Conservation (phyloP, 2,888 invertebrate species). For the Sinotaia quadrata region DNA sequence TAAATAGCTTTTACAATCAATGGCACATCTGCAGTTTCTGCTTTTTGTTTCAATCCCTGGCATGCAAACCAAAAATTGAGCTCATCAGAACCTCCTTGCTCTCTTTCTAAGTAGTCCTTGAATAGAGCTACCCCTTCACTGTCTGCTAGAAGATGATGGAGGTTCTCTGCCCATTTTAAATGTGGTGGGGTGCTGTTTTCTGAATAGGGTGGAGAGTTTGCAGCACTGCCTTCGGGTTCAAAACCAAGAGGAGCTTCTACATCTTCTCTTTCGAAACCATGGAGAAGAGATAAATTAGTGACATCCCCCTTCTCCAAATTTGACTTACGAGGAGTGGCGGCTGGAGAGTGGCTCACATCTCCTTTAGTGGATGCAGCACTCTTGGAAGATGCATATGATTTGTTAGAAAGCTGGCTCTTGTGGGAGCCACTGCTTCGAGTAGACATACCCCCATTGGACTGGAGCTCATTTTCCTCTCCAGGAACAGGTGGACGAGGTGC, state of each 20-base stretch:
- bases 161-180: conserved; percentile 89
- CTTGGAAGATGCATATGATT: conserved; percentile 46
- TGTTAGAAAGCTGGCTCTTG: conserved; percentile 63
- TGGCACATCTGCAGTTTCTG: conserved; percentile 67
- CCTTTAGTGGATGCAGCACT: conserved; percentile 56
- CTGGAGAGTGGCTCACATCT: conserved; percentile 59
- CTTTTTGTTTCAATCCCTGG: conserved; percentile 72
- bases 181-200: conserved; percentile 79
- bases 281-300: conserved; percentile 25
- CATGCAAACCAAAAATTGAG: conserved; percentile 88
- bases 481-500: conserved; percentile 70
- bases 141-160: conserved; percentile 88
- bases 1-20: conserved; percentile 79
- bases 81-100: conserved; percentile 62
- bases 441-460: conserved; percentile 68
- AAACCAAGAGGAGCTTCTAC: conserved; percentile 75
- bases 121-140: conserved; percentile 91
- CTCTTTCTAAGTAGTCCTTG: conserved; percentile 75
- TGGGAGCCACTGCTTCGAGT: conserved; percentile 67
- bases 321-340: conserved; percentile 68
- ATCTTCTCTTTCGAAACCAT: conserved; percentile 39
- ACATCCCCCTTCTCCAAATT: conserved; percentile 53
- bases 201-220: conserved; percentile 71
- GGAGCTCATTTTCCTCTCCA: conserved; percentile 70
- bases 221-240: conserved; percentile 77